Conservation (phyloP, 1,140 invertebrate genomes). For the Metopolophium dirhodum region DNA sequence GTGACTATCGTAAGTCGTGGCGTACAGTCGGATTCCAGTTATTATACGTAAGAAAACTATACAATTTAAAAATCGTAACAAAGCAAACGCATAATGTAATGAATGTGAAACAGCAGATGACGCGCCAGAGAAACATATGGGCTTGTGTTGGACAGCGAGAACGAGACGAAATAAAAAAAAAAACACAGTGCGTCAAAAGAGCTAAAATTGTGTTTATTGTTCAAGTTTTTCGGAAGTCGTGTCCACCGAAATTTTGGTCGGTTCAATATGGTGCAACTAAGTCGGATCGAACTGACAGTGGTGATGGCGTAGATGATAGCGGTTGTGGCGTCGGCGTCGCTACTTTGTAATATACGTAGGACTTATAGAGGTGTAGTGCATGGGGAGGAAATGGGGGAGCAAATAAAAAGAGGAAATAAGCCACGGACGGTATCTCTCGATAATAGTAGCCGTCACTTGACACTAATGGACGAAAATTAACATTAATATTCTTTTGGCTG, state of each 20-base stretch:
- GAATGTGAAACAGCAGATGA: neutral
- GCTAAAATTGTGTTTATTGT: neutral
- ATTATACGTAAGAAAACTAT: neutral
- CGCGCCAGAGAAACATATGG: neutral
- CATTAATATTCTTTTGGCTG: constrained; percentile 4
- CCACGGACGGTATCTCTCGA: constrained; percentile 20
- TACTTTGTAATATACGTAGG: neutral
- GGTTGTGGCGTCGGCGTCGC: neutral
- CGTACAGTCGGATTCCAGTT: neutral
- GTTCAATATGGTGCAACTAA: neutral
- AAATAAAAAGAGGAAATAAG: constrained; percentile 18
- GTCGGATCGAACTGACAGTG: neutral
- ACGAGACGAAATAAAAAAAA: neutral
- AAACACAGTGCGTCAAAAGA: neutral
- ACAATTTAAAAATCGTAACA: neutral
- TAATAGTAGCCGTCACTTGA: constrained; percentile 16
- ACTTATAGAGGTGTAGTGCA: neutral
- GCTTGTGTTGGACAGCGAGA: neutral
- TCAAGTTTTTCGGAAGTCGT: neutral
- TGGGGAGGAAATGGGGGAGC: neutral
- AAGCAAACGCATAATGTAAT: neutral
- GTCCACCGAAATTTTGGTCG: neutral
- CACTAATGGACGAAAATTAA: constrained; percentile 39
- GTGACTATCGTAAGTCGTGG: neutral
- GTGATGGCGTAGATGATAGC: neutral